Conservation (phyloP, 1,140 invertebrate genomes). For the Hypothenemus hampei region DNA sequence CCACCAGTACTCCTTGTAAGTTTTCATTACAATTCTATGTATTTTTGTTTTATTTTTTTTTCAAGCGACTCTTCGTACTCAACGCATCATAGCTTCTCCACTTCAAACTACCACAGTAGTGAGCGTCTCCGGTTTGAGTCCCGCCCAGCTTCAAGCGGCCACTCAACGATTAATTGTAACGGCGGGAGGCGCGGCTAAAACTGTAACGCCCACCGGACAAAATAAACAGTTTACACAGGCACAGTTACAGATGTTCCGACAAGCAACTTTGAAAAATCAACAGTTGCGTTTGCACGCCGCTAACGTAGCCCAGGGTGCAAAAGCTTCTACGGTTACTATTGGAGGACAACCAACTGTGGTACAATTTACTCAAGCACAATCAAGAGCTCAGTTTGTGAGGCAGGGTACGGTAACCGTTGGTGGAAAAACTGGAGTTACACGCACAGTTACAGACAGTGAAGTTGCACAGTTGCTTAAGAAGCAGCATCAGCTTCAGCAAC, state of each 20-base stretch:
- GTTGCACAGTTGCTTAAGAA: conserved; percentile 66
- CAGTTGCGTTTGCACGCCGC: conserved; percentile 47
- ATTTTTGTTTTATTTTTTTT: conserved; percentile 31
- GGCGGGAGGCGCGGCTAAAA: conserved; percentile 38
- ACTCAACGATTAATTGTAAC: conserved; percentile 49
- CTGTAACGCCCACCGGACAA: conserved; percentile 45
- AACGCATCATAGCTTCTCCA: conserved; percentile 48
- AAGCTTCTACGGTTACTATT: conserved; percentile 41
- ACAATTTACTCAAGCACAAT: conserved; percentile 43
- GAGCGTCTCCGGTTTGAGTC: conserved; percentile 44
- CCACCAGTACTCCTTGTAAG: conserved; percentile 41
- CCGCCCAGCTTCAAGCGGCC: conserved; percentile 48
- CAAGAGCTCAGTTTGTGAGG: conserved; percentile 41
- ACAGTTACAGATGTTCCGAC: conserved; percentile 49
- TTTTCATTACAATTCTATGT: background rate
- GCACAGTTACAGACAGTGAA: conserved; percentile 62
- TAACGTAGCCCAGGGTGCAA: conserved; percentile 42
- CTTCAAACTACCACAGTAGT: conserved; percentile 48
- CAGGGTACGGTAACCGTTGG: conserved; percentile 40
- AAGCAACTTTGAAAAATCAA: conserved; percentile 39
- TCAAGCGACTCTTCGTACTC: conserved; percentile 45
- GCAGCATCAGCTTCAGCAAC: conserved; percentile 56
- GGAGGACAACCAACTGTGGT: conserved; percentile 41
- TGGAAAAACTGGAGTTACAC: conserved; percentile 48
- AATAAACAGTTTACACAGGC: conserved; percentile 50